These are phyloP conservation scores for Drosophila triauraria DNA, from an alignment of 1,140 invertebrate species.

Conservation along the genomic window DNA sequence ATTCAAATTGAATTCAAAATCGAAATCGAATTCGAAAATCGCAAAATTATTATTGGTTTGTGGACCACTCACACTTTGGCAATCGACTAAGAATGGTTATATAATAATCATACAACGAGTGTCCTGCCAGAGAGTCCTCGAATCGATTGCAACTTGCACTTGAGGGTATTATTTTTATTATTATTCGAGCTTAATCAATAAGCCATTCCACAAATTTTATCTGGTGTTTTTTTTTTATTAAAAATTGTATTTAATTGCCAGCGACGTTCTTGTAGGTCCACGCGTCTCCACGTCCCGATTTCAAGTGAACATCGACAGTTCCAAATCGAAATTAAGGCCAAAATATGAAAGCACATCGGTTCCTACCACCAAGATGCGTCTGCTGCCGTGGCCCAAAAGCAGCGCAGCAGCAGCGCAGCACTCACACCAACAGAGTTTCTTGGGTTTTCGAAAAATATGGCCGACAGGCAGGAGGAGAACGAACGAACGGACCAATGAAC, in stretches of 20 bases:
- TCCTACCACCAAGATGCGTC: slow-evolving; percentile 79
- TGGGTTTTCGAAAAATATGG: slow-evolving; percentile 74
- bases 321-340: slow-evolving; percentile 85
- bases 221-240: neutral
- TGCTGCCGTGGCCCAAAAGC: slow-evolving; percentile 52
- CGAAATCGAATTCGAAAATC: slow-evolving; percentile 15
- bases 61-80: slow-evolving; percentile 51
- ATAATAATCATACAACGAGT: slow-evolving; percentile 32
- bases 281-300: slow-evolving; percentile 84
- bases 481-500: slow-evolving; percentile 62
- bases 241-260: slow-evolving; percentile 54
- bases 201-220: slow-evolving; percentile 60
- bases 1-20: slow-evolving; percentile 22
- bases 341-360: slow-evolving; percentile 77
- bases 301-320: slow-evolving; percentile 85
- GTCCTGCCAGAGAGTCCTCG: slow-evolving; percentile 44
- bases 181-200: slow-evolving; percentile 39
- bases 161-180: slow-evolving; percentile 19
- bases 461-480: slow-evolving; percentile 50
- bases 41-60: slow-evolving; percentile 20
- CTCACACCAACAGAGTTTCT: slow-evolving; percentile 19
- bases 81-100: slow-evolving; percentile 43
- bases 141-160: slow-evolving; percentile 48
- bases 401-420: slow-evolving; percentile 62
- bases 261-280: slow-evolving; percentile 76